Percentiles rank a stretch among this genome's conserved stretches.
phyloP scores from a whole-genome alignment of 2,797 vertebrate genomes.

The Alca torda region DNA sequence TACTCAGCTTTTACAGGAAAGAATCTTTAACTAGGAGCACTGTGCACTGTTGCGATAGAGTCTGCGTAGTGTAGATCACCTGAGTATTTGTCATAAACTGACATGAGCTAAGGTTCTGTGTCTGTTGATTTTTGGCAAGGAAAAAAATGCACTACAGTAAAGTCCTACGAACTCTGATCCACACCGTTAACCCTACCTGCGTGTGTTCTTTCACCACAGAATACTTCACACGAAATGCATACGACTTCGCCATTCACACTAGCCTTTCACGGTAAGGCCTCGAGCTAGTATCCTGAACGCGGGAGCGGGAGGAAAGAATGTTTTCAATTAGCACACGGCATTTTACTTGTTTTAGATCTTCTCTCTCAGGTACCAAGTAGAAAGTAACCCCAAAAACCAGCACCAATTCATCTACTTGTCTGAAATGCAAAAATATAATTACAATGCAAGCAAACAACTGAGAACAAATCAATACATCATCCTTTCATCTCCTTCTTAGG shows the following conservation, averaged over 20 bases:
- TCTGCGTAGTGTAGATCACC: constrained; percentile 74
- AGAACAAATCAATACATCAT: constrained; percentile 63
- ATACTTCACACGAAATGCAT: constrained; percentile 5
- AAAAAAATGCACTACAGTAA: constrained; percentile 60
- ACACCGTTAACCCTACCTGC: constrained; percentile 50
- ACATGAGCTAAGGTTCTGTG: constrained; percentile 77
- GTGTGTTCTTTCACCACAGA: constrained; percentile 44
- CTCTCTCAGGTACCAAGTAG: constrained; percentile 47
- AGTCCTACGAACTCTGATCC: constrained; percentile 44
- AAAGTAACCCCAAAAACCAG: constrained; percentile 60
- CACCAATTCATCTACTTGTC: constrained; percentile 70
- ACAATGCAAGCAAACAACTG: constrained; percentile 50
- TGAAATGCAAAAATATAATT: constrained; percentile 52
- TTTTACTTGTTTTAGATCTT: constrained; percentile 58
- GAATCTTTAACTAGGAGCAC: constrained; percentile 68
- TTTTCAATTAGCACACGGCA: constrained; percentile 58
- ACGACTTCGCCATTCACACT: neutral
- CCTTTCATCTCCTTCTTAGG: constrained; percentile 64
- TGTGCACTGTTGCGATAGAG: constrained; percentile 63
- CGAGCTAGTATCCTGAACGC: constrained; percentile 64
- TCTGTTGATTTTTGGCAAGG: constrained; percentile 70
- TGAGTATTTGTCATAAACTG: constrained; percentile 80
- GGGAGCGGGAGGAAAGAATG: constrained; percentile 56
- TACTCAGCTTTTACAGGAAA: constrained; percentile 62
- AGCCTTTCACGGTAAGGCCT: constrained; percentile 68